Base-by-base conservation (phyloP, 1,140 invertebrate genomes). In the Idris sp. region DNA sequence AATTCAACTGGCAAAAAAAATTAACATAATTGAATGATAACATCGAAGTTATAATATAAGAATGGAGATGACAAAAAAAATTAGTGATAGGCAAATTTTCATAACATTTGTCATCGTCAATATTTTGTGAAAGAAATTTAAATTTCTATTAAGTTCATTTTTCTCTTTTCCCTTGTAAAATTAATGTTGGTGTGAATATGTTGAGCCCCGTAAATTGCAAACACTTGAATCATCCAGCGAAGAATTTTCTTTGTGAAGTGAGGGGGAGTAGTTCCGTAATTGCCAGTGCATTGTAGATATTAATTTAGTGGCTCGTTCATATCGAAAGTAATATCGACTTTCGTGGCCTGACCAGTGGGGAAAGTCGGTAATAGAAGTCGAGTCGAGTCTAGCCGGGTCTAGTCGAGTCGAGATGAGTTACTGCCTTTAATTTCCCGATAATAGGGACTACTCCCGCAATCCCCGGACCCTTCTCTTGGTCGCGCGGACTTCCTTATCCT, bases 221-320 rank as follows among this genome's bases (percentile, higher is more conserved):
- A 61, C 58, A 72, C 67, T 72, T 62, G 67, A 72, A 72, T 72
- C 67, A 62, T 56, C 58, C 35, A 4, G 18, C 19, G 16, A 71
- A 72, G 58, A 72, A 72, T 62, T 72, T 72, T 72, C 67, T 62
- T 62, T 61, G 36, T 46, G 53, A 64, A 69, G 64, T 77, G 33
- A 68, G 49, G 56, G 79, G 35, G 77, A 78, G 80, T 69, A 79
- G 75, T 78, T 13, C 73, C 79, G 81, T 84, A 85, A 85, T 85
- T 84, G 82, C 82, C 79, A 81, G 79, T 84, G 84, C 84, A 84
- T 85, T 83, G 82, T 84, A 79, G 83, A 82, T 84, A 85, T 85
- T 85, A 85, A 85, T 85, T 84, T 84, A 83, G 84, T 85, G 74
- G 83, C 82, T 83, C 83, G 81, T 86, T 84, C 82, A 86, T 84